Percentiles rank a stretch among this genome's conserved stretches.
Conservation (phyloP, 1,140 invertebrate genomes). For the Anastrepha obliqua region DNA sequence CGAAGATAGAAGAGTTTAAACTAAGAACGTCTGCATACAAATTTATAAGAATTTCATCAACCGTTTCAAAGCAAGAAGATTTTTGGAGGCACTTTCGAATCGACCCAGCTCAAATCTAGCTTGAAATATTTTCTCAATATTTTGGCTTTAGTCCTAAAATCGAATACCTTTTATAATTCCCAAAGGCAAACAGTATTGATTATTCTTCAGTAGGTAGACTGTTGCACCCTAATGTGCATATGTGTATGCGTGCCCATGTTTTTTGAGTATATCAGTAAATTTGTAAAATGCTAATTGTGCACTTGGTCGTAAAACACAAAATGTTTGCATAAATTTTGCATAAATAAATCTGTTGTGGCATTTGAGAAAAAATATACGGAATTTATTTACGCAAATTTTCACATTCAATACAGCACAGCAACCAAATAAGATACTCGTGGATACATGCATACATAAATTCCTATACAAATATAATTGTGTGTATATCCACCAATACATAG, state of each 20-base stretch:
- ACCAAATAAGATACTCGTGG: background rate
- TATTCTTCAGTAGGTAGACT: no score
- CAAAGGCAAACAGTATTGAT: no score
- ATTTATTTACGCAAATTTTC: background rate
- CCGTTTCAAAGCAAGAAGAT: no score
- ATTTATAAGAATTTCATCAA: no score
- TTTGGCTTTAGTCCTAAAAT: no score
- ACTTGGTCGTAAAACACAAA: constrained; percentile 21
- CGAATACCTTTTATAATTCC: no score
- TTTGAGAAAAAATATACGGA: background rate
- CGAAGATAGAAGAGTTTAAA: no score
- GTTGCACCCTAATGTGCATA: background rate
- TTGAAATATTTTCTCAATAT: no score
- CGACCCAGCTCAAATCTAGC: no score
- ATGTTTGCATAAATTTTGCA: constrained; percentile 26
- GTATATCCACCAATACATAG: background rate
- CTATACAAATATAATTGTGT: background rate
- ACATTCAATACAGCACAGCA: constrained; percentile 16
- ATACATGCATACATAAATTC: background rate
- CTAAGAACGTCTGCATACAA: no score
- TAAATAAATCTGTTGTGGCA: constrained; percentile 34
- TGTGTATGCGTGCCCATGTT: background rate
- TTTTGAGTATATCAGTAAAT: no score
- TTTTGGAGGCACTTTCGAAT: no score
- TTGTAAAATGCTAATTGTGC: background rate